Evolutionary conservation across 2,113 vertebrate genomes (phyloP).

Genomic region (Misgurnus mizolepis): DNA sequence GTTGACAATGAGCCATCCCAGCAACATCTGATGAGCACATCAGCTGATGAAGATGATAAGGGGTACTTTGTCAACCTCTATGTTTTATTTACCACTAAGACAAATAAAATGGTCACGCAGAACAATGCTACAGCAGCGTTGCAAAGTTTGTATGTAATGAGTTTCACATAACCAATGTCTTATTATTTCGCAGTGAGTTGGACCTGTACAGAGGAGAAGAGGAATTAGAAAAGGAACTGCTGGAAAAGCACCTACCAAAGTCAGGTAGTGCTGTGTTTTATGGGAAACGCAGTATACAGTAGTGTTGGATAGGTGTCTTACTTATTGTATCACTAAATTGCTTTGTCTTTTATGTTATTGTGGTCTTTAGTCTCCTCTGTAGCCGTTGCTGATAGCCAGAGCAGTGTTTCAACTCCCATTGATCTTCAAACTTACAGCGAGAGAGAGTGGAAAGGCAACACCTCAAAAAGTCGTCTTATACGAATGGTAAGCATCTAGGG

Average conservation of each 20-base stretch:
- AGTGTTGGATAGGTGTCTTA: neutral
- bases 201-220: conserved; percentile 53
- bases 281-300: neutral
- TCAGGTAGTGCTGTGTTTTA: conserved; percentile 16
- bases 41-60: conserved; percentile 26
- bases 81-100: too few relatives aligned
- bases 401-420: conserved; percentile 48
- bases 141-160: too few relatives aligned
- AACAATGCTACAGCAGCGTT: too few relatives aligned
- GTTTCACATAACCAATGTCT: neutral
- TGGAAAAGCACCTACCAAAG: conserved; percentile 21
- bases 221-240: conserved; percentile 53
- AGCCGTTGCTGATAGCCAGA: conserved; percentile 22
- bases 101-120: too few relatives aligned
- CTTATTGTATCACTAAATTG: too few relatives aligned
- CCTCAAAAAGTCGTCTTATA: conserved; percentile 57
- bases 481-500: conserved; percentile 48
- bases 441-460: conserved; percentile 62
- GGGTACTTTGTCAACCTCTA: conserved; percentile 12
- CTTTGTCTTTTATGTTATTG: neutral
- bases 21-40: neutral
- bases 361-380: conserved; percentile 15
- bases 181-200: conserved; percentile 45
- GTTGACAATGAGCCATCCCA: neutral
- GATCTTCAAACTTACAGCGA: conserved; percentile 52